Evolutionary conservation across 2,113 vertebrate species (phyloP).

Genomic region (rat (Rattus norvegicus)): GRCr8 NC_086025.1:20036501-20037000

Average conservation of each 20-base stretch:
- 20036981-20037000: neutral
- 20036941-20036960: neutral
- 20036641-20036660: neutral
- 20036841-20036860: neutral
- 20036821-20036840: neutral
- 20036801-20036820: neutral
- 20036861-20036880: neutral
- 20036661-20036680: neutral
- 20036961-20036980: neutral
- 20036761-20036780: neutral
- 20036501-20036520: neutral
- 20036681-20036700: neutral
- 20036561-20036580: neutral
- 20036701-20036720: neutral
- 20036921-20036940: neutral
- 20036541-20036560: neutral
- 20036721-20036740: neutral
- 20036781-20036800: neutral
- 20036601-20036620: neutral
- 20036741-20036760: neutral
- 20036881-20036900: neutral
- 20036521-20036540: neutral
- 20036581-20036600: neutral
- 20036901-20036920: neutral
- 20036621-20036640: neutral